Conservation (phyloP, 2,888 invertebrate genomes). For the Lottia scabra region DNA sequence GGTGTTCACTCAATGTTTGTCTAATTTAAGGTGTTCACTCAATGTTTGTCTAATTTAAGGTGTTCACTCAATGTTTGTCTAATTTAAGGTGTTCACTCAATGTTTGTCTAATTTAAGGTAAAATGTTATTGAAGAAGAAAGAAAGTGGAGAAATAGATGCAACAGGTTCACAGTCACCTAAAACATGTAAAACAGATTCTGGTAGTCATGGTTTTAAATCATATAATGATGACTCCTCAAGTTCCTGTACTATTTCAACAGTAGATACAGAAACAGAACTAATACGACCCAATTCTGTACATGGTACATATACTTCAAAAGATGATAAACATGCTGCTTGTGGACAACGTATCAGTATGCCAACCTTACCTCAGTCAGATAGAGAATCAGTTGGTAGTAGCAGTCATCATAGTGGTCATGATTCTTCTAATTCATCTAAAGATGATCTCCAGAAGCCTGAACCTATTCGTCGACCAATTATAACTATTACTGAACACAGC, state of each 20-base stretch:
- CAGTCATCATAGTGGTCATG: conserved; percentile 53
- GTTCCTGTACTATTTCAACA: conserved; percentile 34
- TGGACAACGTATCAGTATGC: conserved; percentile 86
- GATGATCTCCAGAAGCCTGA: conserved; percentile 34
- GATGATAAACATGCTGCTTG: conserved; percentile 11
- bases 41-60: too few species aligned
- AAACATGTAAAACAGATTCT: conserved; percentile 16
- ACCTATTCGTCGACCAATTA: conserved; percentile 78
- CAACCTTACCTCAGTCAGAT: conserved; percentile 76
- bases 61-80: too few species aligned
- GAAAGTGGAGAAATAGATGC: conserved; percentile 32
- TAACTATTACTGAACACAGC: conserved; percentile 96
- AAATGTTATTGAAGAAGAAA: conserved; percentile 32
- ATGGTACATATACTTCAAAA: conserved; percentile 27
- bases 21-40: too few species aligned
- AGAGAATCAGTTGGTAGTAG: conserved; percentile 49
- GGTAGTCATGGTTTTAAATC: background rate
- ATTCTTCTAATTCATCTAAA: conserved; percentile 52
- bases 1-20: too few species aligned
- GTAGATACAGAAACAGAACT: conserved; percentile 32
- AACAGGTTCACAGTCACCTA: conserved; percentile 22
- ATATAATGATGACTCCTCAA: conserved; percentile 34
- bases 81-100: too few species aligned
- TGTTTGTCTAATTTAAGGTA: conserved; percentile 13
- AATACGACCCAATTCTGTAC: conserved; percentile 38